phyloP scores from a whole-genome alignment of 2,113 vertebrate species.

The Thomomys bottae region DNA sequence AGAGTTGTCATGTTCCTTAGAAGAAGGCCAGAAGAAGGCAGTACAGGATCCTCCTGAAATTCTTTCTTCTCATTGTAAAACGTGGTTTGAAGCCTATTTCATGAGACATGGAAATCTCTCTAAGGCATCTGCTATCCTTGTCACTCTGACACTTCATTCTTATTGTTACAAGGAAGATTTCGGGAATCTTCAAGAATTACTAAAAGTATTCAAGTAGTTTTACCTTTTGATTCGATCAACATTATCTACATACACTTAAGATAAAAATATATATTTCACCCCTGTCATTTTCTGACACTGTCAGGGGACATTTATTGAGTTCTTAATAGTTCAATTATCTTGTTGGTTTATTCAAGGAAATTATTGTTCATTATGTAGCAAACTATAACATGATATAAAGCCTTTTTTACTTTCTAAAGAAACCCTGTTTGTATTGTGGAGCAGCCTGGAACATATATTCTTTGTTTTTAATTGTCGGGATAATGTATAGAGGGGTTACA shows the following conservation, averaged over 20 bases:
- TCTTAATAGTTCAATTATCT: background rate
- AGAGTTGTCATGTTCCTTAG: background rate
- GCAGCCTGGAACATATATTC: background rate
- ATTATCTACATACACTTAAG: background rate
- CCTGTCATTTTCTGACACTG: background rate
- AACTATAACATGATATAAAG: background rate
- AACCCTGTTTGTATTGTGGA: background rate
- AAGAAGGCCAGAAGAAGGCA: background rate
- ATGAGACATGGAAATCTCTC: background rate
- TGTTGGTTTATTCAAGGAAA: background rate
- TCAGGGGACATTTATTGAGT: background rate
- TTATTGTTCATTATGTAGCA: background rate
- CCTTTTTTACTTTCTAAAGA: background rate
- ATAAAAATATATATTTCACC: background rate
- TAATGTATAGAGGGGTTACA: too few relatives aligned
- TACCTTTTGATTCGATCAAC: background rate
- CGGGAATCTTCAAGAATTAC: background rate
- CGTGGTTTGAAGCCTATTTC: background rate
- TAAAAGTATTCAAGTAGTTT: background rate
- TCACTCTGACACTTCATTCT: background rate
- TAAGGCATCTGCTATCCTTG: background rate
- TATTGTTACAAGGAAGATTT: background rate
- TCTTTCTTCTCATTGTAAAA: background rate
- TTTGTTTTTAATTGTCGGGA: too few relatives aligned
- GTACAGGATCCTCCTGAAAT: background rate